phyloP scores from a whole-genome alignment of 2,888 invertebrate genomes.

The Neocrepidodera transversa region DNA sequence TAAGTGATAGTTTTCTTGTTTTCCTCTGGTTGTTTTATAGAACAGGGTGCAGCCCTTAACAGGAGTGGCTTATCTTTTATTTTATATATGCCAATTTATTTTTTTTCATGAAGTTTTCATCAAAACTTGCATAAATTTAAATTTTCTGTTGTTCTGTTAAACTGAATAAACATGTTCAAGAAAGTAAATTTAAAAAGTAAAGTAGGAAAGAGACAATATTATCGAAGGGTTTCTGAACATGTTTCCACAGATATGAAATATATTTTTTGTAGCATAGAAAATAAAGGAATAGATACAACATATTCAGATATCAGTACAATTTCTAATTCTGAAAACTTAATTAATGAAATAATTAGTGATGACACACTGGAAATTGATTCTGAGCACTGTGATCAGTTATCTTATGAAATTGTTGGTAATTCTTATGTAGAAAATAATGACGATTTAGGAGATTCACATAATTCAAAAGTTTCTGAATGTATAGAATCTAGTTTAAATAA shows the following conservation, averaged over 20 bases:
- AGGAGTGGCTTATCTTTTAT: background rate
- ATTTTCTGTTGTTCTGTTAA: no score
- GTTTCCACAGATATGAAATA: constrained; percentile 6
- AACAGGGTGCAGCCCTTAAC: background rate
- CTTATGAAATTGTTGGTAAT: constrained; percentile 6
- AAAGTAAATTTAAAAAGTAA: no score
- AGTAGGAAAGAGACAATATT: constrained; percentile 7
- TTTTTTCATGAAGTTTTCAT: no score
- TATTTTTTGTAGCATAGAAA: constrained; percentile 1
- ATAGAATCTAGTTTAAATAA: background rate
- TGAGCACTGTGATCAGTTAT: no score
- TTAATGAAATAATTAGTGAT: constrained; percentile 8
- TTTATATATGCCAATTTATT: background rate
- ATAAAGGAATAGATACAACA: background rate
- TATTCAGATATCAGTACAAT: constrained; percentile 1
- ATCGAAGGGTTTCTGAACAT: constrained; percentile 15
- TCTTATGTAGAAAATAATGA: constrained; percentile 2
- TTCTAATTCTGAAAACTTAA: constrained; percentile 1
- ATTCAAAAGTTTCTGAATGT: no score
- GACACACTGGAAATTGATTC: no score
- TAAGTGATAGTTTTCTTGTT: no score
- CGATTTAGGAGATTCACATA: no score
- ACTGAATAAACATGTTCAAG: no score
- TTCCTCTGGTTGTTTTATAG: background rate
- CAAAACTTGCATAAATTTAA: no score